Evolutionary conservation across 2,797 vertebrate species (phyloP).

Genomic region (Oreortyx pictus): DNA sequence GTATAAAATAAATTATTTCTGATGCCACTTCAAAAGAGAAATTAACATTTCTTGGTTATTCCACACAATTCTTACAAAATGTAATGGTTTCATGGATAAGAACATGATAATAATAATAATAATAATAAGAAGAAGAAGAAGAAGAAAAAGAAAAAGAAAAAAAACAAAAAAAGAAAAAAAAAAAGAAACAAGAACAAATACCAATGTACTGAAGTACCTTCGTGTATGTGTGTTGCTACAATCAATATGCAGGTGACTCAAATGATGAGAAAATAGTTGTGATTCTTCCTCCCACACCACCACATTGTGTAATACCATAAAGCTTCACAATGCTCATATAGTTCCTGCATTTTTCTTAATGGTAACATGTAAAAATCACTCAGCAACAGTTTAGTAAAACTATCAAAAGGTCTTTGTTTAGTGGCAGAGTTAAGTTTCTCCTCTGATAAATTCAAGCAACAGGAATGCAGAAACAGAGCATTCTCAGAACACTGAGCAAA

Average conservation of each 20-base stretch:
- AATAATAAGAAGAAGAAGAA: too few species aligned
- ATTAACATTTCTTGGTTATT: not conserved
- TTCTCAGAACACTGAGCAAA: constrained; percentile 39
- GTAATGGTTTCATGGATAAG: not conserved
- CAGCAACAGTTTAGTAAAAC: constrained; percentile 53
- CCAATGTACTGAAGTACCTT: not conserved
- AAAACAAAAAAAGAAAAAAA: too few species aligned
- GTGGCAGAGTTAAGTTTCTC: constrained; percentile 62
- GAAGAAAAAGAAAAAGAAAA: too few species aligned
- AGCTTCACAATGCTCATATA: constrained; percentile 1
- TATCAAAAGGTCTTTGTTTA: constrained; percentile 67
- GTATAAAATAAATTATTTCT: not conserved
- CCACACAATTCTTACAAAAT: not conserved
- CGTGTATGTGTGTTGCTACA: not conserved
- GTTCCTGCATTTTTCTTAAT: constrained; percentile 28
- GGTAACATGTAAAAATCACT: constrained; percentile 55
- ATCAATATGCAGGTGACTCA: constrained; percentile 1
- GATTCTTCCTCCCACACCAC: not conserved
- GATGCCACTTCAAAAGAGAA: not conserved
- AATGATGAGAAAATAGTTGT: constrained; percentile 9
- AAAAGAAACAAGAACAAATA: not conserved
- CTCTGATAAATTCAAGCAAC: constrained; percentile 68
- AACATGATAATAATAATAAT: too few species aligned
- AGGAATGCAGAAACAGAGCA: constrained; percentile 60
- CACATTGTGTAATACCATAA: not conserved